Conservation (phyloP, 1,140 invertebrate species). For the Plectrocnemia conspersa region DNA sequence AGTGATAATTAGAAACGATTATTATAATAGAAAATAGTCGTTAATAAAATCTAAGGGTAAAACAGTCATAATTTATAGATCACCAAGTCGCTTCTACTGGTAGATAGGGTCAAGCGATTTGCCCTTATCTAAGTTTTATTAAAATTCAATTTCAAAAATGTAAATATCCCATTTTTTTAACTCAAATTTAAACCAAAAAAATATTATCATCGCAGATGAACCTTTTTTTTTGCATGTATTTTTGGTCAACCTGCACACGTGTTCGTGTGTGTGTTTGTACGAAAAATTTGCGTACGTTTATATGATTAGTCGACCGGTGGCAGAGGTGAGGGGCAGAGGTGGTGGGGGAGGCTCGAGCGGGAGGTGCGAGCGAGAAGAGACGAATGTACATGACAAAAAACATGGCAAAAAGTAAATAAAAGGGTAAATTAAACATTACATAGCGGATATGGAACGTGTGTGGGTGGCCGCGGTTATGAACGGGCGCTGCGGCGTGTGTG, state of each 20-base stretch:
- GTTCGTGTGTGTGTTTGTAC: slow-evolving; percentile 18
- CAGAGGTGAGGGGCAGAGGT: too few relatives aligned
- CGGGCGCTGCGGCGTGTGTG: slow-evolving; percentile 4
- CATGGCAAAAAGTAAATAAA: slow-evolving; percentile 37
- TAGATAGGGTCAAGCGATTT: too few relatives aligned
- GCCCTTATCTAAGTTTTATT: too few relatives aligned
- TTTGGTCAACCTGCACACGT: neutral
- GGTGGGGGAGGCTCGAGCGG: slow-evolving; percentile 1
- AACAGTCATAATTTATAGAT: too few relatives aligned
- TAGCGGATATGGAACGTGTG: slow-evolving; percentile 36
- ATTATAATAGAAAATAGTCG: too few relatives aligned
- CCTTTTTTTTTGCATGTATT: neutral
- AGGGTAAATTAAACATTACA: slow-evolving; percentile 37
- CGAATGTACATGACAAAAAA: slow-evolving; percentile 35
- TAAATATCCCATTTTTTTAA: too few relatives aligned
- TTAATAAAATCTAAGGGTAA: too few relatives aligned
- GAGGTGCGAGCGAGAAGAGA: slow-evolving; percentile 18
- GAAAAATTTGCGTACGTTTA: slow-evolving; percentile 26
- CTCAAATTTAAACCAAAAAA: too few relatives aligned
- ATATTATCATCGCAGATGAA: neutral
- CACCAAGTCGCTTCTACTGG: too few relatives aligned
- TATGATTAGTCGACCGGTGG: slow-evolving; percentile 16
- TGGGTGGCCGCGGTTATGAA: slow-evolving; percentile 21
- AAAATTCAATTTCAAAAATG: too few relatives aligned
- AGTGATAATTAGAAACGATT: too few relatives aligned